Percentiles rank a stretch among this genome's conserved stretches.
Evolutionary conservation across 2,113 vertebrate species (phyloP).

Genomic region (Lagopus leucura): DNA sequence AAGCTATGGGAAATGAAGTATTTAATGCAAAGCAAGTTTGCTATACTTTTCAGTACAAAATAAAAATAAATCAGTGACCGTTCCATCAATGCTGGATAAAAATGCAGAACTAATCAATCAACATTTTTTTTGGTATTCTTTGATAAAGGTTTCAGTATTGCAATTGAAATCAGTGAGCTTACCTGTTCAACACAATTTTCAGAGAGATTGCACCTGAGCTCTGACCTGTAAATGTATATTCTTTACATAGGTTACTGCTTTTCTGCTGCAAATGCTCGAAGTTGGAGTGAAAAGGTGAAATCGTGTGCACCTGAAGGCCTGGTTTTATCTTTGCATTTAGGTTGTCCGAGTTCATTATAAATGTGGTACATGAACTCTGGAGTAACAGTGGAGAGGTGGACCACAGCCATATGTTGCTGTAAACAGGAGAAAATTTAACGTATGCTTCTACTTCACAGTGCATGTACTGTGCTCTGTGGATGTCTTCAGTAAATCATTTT

Average conservation of each 20-base stretch:
- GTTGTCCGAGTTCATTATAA: not conserved
- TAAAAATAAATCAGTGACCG: not conserved
- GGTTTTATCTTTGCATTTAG: slow-evolving; percentile 14
- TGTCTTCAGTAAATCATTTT: not conserved
- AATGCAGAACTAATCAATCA: not conserved
- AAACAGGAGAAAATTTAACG: not conserved
- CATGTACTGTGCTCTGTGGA: not conserved
- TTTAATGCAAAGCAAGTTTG: not conserved
- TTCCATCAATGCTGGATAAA: not conserved
- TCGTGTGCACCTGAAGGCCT: not conserved
- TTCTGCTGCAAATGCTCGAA: not conserved
- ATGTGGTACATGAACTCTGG: not conserved
- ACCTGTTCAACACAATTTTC: slow-evolving; percentile 8
- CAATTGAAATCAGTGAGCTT: slow-evolving; percentile 33
- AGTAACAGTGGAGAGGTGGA: not conserved
- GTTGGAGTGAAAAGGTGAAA: not conserved
- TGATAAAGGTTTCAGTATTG: not conserved
- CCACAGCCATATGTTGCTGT: not conserved
- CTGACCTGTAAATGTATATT: not conserved
- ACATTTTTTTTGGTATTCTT: not conserved
- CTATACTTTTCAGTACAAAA: not conserved
- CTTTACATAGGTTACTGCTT: not conserved
- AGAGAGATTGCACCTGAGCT: not conserved
- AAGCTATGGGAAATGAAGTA: not conserved
- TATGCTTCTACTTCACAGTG: not conserved